Percentiles rank a stretch among this genome's conserved stretches.
phyloP scores from a whole-genome alignment of 2,888 invertebrate species.

The Drosophila prostipennis region DNA sequence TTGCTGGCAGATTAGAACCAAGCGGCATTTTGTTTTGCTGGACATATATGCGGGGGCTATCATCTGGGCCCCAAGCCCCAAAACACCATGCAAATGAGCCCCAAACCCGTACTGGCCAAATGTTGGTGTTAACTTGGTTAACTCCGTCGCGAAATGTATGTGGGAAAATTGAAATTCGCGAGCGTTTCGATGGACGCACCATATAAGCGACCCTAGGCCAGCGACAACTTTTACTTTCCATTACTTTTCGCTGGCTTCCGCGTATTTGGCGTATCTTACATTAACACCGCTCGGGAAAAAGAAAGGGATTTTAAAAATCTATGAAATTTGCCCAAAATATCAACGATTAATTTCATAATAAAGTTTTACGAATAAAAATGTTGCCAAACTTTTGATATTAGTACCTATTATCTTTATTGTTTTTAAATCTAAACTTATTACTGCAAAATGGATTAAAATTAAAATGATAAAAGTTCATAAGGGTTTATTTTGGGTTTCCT shows the following conservation, averaged over 20 bases:
- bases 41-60: slow-evolving; percentile 35
- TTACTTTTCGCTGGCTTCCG: slow-evolving; percentile 61
- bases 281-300: slow-evolving; percentile 32
- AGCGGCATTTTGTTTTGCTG: slow-evolving; percentile 50
- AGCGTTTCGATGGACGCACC: slow-evolving; percentile 57
- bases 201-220: slow-evolving; percentile 70
- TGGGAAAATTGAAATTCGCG: slow-evolving; percentile 74
- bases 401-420: too few species aligned
- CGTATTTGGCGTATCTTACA: slow-evolving; percentile 49
- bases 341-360: too few species aligned
- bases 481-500: too few species aligned
- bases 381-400: too few species aligned
- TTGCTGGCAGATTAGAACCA: slow-evolving; percentile 63
- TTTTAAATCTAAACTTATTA: too few species aligned
- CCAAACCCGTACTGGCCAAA: slow-evolving; percentile 49
- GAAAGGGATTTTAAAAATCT: neutral
- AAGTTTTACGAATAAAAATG: too few species aligned
- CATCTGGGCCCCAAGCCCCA: slow-evolving; percentile 68
- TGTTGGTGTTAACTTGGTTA: slow-evolving; percentile 66
- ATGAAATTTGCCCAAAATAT: too few species aligned
- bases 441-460: too few species aligned
- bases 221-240: slow-evolving; percentile 77
- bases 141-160: slow-evolving; percentile 65
- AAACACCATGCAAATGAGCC: slow-evolving; percentile 67
- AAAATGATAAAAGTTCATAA: too few species aligned